phyloP scores from a whole-genome alignment of 2,113 vertebrate species.

The Ammodytes dubius region DNA sequence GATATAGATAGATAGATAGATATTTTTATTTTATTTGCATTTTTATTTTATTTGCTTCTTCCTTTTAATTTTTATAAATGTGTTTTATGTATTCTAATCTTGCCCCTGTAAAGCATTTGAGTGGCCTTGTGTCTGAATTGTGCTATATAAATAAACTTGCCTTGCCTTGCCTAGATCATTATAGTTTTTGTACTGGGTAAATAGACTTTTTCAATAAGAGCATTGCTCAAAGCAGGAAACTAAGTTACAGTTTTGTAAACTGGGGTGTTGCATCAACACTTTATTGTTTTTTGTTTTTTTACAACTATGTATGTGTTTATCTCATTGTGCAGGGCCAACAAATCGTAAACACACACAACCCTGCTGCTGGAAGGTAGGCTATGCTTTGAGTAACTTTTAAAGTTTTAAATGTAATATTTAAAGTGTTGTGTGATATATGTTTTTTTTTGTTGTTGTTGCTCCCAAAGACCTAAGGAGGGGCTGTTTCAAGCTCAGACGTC shows the following conservation, averaged over 20 bases:
- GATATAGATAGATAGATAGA: no score
- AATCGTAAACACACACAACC: conserved; percentile 60
- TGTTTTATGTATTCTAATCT: no score
- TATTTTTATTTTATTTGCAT: no score
- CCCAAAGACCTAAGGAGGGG: conserved; percentile 87
- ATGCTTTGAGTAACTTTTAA: neutral
- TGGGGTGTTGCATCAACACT: neutral
- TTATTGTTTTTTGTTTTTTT: neutral
- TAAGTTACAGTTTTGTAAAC: neutral
- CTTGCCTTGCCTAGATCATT: no score
- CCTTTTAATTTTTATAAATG: no score
- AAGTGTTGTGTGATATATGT: neutral
- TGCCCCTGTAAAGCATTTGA: no score
- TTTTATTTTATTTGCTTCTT: no score
- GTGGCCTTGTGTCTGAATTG: no score
- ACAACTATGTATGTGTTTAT: conserved; percentile 3
- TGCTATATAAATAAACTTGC: no score
- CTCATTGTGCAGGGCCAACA: conserved; percentile 72
- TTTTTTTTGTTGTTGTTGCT: conserved; percentile 6
- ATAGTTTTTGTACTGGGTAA: neutral
- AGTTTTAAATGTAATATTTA: neutral
- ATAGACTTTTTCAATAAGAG: neutral
- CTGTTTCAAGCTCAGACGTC: conserved; percentile 94
- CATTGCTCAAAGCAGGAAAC: neutral
- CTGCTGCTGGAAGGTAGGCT: conserved; percentile 75